Percentiles rank a stretch among this genome's conserved stretches.
Conservation (phyloP, 2,888 invertebrate genomes). For the Aromia moschata region DNA sequence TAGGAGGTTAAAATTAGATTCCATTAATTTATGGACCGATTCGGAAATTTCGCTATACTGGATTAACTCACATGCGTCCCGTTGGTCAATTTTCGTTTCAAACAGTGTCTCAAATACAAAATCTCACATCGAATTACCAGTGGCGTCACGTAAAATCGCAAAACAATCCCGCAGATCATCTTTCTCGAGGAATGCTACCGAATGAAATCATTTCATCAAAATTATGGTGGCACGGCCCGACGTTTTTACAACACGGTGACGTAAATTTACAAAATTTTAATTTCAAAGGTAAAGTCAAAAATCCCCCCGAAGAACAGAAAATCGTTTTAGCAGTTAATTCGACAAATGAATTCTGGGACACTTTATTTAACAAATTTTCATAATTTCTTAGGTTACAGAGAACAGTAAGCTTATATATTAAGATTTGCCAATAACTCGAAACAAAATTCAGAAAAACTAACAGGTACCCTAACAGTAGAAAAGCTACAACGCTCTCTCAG, state of each 20-base stretch:
- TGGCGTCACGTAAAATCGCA: constrained; percentile 24
- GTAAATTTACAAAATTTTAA: neutral
- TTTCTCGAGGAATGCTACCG: constrained; percentile 12
- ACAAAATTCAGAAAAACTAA: no score
- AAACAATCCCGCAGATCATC: constrained; percentile 27
- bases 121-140: constrained; percentile 17
- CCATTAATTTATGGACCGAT: constrained; percentile 23
- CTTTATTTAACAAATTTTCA: constrained; percentile 14
- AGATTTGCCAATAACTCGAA: no score
- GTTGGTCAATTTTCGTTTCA: constrained; percentile 29
- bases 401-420: constrained; percentile 8
- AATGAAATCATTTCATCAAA: neutral
- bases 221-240: constrained; percentile 24
- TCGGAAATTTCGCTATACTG: constrained; percentile 30
- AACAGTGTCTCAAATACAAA: constrained; percentile 29
- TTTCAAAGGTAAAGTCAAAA: no score
- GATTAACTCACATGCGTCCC: constrained; percentile 13
- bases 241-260: constrained; percentile 3
- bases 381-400: constrained; percentile 17
- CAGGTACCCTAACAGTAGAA: no score
- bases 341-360: no score
- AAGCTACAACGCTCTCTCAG: no score
- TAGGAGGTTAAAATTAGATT: neutral
- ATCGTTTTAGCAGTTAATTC: constrained; percentile 14
- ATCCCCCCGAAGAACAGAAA: no score